Base-by-base conservation (phyloP, 2,113 vertebrate species). In the Aptenodytes forsteri region DNA sequence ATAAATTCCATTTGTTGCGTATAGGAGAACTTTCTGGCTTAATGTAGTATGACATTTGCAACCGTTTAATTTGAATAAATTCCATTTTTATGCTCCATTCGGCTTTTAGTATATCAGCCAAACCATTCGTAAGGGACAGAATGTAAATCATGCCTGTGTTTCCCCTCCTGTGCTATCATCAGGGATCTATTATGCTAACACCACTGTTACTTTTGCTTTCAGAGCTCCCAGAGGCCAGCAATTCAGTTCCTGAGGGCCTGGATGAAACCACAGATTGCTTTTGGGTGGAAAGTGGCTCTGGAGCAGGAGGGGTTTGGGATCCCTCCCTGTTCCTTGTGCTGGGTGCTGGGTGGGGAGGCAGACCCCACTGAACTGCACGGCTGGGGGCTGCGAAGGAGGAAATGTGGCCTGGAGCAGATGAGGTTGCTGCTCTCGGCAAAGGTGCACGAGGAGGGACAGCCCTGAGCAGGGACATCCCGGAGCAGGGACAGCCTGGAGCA, bases 21-120 rank as follows among this genome's bases (percentile, higher is more conserved):
- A 90, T 66, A 15, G 67, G 80, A 91, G 87, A 95, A 64, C 72
- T 83, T 95, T 19, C 77, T 67, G 93, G 95, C 95, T 87, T 76
- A 30, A 86, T 83, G 77, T 21, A 91, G 82, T 42, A 70, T 59
- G 96, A 96, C 94, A 97, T 97, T 97, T 98, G 97, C 86, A 96
- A 97, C 87, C 82, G 56, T 88, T 98, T 96, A 97, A 94, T 94
- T 69, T 50, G 94, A 97, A 96, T 93, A 94, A 92, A 94, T 97
- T 92, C 96, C 87, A 87, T 93, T 96, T 97, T 89, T 70, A 18
- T 85, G 80, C 91, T 96, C 96, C 89, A 70, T 71, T 90, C 85
- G 55, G 92, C 83, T 94, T 96, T 96, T 70, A 93, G 91, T 75
- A 27, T 52, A 59, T 83, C 96, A 96, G 96, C 96, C 97, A 97